phyloP scores from a whole-genome alignment of 2,888 invertebrate species.

The Cotesia congregata region DNA sequence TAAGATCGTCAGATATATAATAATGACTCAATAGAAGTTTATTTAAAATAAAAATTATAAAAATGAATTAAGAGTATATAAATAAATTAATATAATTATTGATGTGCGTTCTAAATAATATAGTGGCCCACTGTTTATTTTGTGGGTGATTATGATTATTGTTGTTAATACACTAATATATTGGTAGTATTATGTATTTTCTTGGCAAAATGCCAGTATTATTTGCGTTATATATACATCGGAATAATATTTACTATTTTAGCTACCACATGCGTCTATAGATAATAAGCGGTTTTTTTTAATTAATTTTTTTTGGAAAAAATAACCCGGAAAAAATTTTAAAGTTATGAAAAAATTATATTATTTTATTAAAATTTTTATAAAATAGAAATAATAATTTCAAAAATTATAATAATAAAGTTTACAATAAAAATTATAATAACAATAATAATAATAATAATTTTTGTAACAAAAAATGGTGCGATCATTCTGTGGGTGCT shows the following conservation, averaged over 20 bases:
- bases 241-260: background rate
- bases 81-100: background rate
- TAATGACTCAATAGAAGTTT: conserved; percentile 16
- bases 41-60: conserved; percentile 14
- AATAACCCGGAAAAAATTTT: background rate
- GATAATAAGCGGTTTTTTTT: background rate
- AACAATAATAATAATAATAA: no score
- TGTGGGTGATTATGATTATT: conserved; percentile 37
- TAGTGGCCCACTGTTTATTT: conserved; percentile 43
- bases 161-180: conserved; percentile 28
- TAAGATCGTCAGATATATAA: background rate
- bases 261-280: background rate
- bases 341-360: no score
- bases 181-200: conserved; percentile 26
- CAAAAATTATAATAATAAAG: no score
- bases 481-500: no score
- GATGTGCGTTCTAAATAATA: conserved; percentile 38
- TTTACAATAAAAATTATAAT: no score
- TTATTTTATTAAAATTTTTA: no score
- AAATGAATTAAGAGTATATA: background rate
- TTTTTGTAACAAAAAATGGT: no score
- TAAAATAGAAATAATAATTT: no score
- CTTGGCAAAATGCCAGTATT: conserved; percentile 35
- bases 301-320: conserved; percentile 9
- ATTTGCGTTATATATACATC: conserved; percentile 12